Percentiles rank a stretch among this genome's conserved stretches.
phyloP scores from a whole-genome alignment of 1,140 invertebrate genomes.

The Meteorus sp. region DNA sequence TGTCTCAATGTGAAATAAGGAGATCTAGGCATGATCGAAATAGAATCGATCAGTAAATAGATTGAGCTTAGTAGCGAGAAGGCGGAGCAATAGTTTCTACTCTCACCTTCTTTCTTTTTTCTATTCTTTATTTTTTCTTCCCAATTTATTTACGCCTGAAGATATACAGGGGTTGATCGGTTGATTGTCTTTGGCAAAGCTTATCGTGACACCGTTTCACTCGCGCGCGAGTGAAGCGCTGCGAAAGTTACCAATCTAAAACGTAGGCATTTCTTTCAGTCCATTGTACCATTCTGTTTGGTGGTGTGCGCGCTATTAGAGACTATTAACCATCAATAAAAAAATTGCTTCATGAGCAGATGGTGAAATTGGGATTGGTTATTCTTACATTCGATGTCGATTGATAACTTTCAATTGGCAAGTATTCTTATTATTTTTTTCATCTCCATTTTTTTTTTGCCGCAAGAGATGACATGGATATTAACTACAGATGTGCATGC shows the following conservation, averaged over 20 bases:
- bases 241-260: conserved; percentile 24
- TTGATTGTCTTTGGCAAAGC: conserved; percentile 53
- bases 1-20: conserved; percentile 35
- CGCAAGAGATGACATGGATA: no score
- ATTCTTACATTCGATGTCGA: conserved; percentile 17
- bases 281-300: conserved; percentile 34
- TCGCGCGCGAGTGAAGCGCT: conserved; percentile 31
- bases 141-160: no score
- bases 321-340: not conserved
- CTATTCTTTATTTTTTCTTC: no score
- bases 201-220: conserved; percentile 56
- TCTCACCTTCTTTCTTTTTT: conserved; percentile 37
- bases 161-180: conserved; percentile 32
- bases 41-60: conserved; percentile 60
- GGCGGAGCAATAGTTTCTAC: conserved; percentile 28
- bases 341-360: not conserved
- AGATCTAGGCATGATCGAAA: conserved; percentile 55
- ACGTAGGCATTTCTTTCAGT: conserved; percentile 35
- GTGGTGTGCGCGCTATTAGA: conserved; percentile 17
- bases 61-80: conserved; percentile 38
- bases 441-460: conserved; percentile 23
- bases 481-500: no score
- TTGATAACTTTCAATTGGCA: conserved; percentile 19
- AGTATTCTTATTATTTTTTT: conserved; percentile 19
- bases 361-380: not conserved